phyloP scores from a whole-genome alignment of 2,888 invertebrate species.

The Mechanitis messenoides region DNA sequence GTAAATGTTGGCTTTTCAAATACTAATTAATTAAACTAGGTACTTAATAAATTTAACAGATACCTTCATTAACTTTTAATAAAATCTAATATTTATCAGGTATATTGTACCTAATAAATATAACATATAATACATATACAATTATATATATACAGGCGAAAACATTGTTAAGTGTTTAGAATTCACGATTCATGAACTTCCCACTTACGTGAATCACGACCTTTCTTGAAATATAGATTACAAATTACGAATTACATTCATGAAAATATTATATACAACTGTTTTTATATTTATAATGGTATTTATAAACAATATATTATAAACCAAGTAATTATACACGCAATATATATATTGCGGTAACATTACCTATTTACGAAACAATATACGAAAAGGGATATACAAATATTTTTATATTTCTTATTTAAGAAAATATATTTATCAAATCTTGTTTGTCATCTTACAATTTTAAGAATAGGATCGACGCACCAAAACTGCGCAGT shows the following conservation, averaged over 20 bases:
- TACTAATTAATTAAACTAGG: too few relatives aligned
- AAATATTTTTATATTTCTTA: background rate
- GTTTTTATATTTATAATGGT: background rate
- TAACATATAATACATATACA: too few relatives aligned
- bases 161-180: constrained; percentile 5
- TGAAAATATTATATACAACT: background rate
- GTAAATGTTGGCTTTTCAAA: too few relatives aligned
- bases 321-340: background rate
- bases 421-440: background rate
- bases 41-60: too few relatives aligned
- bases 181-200: constrained; percentile 16
- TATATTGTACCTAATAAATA: too few relatives aligned
- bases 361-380: too few relatives aligned
- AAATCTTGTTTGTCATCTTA: constrained; percentile 19
- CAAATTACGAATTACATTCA: background rate
- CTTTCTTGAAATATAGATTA: background rate
- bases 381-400: background rate
- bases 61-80: too few relatives aligned
- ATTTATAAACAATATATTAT: too few relatives aligned
- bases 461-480: constrained; percentile 30
- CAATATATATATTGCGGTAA: too few relatives aligned
- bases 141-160: constrained; percentile 1
- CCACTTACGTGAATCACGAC: constrained; percentile 26
- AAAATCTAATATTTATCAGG: too few relatives aligned
- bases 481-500: constrained; percentile 56